phyloP scores from a whole-genome alignment of 2,888 invertebrate genomes.

The Macaria liturata region DNA sequence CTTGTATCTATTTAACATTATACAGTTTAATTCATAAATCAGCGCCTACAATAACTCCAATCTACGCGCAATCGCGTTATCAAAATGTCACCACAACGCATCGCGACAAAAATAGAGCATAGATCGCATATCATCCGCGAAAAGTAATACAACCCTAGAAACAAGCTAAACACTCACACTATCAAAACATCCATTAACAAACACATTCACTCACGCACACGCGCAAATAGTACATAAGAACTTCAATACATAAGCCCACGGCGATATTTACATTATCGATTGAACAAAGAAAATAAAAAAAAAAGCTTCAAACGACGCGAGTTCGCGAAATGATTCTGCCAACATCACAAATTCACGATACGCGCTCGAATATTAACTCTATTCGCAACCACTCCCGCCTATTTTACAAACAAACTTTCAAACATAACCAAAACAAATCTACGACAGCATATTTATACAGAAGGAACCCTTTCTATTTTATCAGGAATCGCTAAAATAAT shows the following conservation, averaged over 20 bases:
- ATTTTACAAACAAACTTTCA: slow-evolving; percentile 47
- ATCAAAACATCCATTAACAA: slow-evolving; percentile 19
- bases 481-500: slow-evolving; percentile 43
- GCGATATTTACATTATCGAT: slow-evolving; percentile 50
- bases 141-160: slow-evolving; percentile 22
- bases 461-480: slow-evolving; percentile 41
- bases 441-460: slow-evolving; percentile 27
- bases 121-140: slow-evolving; percentile 1
- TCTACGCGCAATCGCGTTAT: background rate
- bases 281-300: slow-evolving; percentile 44
- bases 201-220: slow-evolving; percentile 44
- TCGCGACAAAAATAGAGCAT: background rate
- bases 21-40: no score
- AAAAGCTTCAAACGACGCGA: slow-evolving; percentile 48
- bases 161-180: slow-evolving; percentile 3
- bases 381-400: slow-evolving; percentile 45
- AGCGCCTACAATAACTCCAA: no score
- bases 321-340: slow-evolving; percentile 52
- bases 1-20: no score
- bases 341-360: slow-evolving; percentile 45
- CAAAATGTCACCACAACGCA: slow-evolving; percentile 1
- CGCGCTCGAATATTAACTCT: slow-evolving; percentile 47
- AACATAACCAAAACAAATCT: slow-evolving; percentile 50
- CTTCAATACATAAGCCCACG: slow-evolving; percentile 36
- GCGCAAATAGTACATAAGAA: slow-evolving; percentile 40